Evolutionary conservation across 2,888 invertebrate genomes (phyloP), one percentile per base, ranked within the genome.

Genomic region (Tyria jacobaeae): DNA sequence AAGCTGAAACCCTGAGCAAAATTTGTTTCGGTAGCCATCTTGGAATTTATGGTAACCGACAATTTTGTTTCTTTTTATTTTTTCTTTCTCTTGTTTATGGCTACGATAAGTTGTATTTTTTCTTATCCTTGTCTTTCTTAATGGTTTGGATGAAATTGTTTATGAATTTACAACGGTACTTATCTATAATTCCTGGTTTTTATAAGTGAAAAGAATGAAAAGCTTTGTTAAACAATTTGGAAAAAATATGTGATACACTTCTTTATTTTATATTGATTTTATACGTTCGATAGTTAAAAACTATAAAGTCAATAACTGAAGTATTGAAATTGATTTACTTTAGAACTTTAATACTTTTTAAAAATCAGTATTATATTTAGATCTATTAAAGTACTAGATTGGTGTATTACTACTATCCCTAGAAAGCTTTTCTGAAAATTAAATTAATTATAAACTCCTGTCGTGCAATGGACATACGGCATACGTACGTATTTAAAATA

Each of bases 11-110:
- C 52, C 54, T 24, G 41, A 24, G 39, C 58, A 37, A 58, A 60
- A 65, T 73, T 62, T 51, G 53, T 70, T 65, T 48, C 52, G 35
- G 54, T 17, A 37, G 17, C 58, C 51, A 60, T 68, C 25, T 70
- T 63, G 41, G 25, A 69, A 49, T 58, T 61, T 21, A 62, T 57
- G 39, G 21, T 54, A 54, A 44, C 37, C 25, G 14, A 61, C 53
- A 50, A 55, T 57, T 61, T 57, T 25, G 37, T 62, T 60, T 58
- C 39, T n/a, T 50, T 27, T 52, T n/a, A 9, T n/a, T 27, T 52
- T 56, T 56, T n/a, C 15, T 52, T 56, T 57, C 21, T 59, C 24
- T 48, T 48, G 34, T 54, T 24, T 67, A 14, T 44, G 25, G 31
- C 37, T 34, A 50, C 25, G 44, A 35, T 56, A 17, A 44, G 55